Percentiles rank a stretch among this genome's conserved stretches.
Conservation (phyloP, 2,888 invertebrate genomes). For the Ischnura elegans region DNA sequence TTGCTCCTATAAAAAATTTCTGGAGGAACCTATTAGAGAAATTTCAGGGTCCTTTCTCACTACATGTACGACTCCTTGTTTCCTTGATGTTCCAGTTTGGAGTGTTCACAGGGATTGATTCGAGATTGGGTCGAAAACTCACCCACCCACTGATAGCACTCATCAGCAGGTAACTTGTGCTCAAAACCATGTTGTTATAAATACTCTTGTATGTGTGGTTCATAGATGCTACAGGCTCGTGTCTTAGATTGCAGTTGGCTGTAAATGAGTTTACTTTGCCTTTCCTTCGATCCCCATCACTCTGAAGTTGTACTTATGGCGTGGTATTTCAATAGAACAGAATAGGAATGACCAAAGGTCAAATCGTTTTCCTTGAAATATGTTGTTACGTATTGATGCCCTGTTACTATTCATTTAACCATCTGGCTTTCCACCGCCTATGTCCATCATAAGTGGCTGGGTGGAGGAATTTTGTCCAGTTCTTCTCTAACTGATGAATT, state of each 20-base stretch:
- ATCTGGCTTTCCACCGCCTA: neutral
- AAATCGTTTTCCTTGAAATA: no score
- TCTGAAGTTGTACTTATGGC: neutral
- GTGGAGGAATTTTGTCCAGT: neutral
- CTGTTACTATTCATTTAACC: no score
- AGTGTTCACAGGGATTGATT: conserved; percentile 92
- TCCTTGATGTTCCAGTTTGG: conserved; percentile 84
- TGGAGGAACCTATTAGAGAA: no score
- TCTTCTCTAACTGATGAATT: neutral
- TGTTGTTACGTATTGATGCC: neutral
- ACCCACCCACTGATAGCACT: conserved; percentile 94
- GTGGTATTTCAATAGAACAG: neutral
- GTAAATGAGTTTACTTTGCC: neutral
- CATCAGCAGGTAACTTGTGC: conserved; percentile 89
- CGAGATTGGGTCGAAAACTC: conserved; percentile 91
- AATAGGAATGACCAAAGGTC: neutral
- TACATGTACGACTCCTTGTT: neutral
- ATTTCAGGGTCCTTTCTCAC: no score
- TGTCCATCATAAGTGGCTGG: neutral
- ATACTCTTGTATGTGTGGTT: neutral
- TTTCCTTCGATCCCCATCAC: neutral
- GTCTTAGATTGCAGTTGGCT: conserved; percentile 35
- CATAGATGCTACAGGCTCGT: neutral
- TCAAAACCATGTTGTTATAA: neutral
- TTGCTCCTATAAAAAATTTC: no score